Evolutionary conservation across 1,140 invertebrate species (phyloP), one percentile per base, ranked within the genome.

Genomic region (Galleria mellonella): DNA sequence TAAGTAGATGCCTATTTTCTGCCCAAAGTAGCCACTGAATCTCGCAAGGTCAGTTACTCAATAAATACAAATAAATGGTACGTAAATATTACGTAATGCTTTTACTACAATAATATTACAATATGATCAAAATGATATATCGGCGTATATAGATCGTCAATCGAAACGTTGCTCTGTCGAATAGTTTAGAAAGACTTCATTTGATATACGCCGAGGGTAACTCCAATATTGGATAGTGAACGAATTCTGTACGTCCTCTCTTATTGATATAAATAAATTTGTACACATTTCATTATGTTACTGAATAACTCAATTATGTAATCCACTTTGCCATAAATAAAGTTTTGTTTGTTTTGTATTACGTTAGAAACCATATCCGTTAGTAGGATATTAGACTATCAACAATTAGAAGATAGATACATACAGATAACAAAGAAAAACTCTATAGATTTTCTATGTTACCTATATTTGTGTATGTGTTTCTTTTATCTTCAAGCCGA

Each of bases 171-270:
- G 55, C 70, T 67, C 59, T 54, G 58, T 55, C 61, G 66, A 72
- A 77, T 83, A 83, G 72, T 83, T 83, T 76, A 72, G 72, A 78
- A 77, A 73, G 72, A 78, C 69, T 82, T 79, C 75, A 83, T 76
- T 75, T 73, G 52, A 75, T 72, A 70, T 81, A 77, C 66, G 64
- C 57, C 42, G 51, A 74, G 73, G 79, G 74, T 74, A 62, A 60
- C 63, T 72, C 55, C 55, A 60, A 71, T 71, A 65, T 68, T 48
- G 53, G 35, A 63, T 62, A 55, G 60, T 60, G 55, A 53, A 56
- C 45, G 32, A 51, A 55, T 64, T 49, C 49, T 60, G 51, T 57
- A 32, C 46, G 28, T 52, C 28, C 62, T 57, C 62, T 56, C 62
- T 55, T 47, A 56, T 55, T 46, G 48, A 55, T 56, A 57, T 63